phyloP scores from a whole-genome alignment of 2,888 invertebrate genomes.

The Synanthedon formicaeformis region DNA sequence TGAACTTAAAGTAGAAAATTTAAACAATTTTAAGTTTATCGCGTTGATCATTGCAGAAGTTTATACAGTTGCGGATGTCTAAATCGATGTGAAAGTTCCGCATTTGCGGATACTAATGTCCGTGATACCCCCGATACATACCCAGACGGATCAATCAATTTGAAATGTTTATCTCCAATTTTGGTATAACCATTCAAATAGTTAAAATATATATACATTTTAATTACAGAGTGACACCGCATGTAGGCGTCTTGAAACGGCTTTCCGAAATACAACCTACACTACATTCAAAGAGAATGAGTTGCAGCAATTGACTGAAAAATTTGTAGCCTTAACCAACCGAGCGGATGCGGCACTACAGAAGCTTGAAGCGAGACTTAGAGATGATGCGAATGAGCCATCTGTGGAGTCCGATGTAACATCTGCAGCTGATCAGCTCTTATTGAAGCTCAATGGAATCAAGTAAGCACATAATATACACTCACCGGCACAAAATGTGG shows the following conservation, averaged over 20 bases:
- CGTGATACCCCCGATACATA: too few relatives aligned
- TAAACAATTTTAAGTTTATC: too few relatives aligned
- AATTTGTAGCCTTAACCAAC: slow-evolving; percentile 56
- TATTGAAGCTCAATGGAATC: slow-evolving; percentile 41
- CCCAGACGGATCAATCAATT: too few relatives aligned
- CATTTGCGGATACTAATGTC: too few relatives aligned
- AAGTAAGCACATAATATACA: slow-evolving; percentile 33
- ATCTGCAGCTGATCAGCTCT: slow-evolving; percentile 40
- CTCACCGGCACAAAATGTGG: too few relatives aligned
- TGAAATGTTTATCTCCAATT: too few relatives aligned
- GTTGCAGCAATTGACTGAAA: slow-evolving; percentile 53
- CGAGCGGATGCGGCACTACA: slow-evolving; percentile 57
- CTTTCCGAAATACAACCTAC: slow-evolving; percentile 48
- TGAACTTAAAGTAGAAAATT: too few relatives aligned
- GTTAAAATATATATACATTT: neutral
- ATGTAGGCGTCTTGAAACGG: slow-evolving; percentile 48
- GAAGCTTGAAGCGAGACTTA: slow-evolving; percentile 42
- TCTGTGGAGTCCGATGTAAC: slow-evolving; percentile 38
- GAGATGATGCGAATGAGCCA: slow-evolving; percentile 30
- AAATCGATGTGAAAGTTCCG: too few relatives aligned
- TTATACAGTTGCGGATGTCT: too few relatives aligned
- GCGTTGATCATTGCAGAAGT: too few relatives aligned
- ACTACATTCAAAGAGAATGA: slow-evolving; percentile 48
- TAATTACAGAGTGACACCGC: slow-evolving; percentile 36
- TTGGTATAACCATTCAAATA: neutral